These are phyloP conservation scores for Zootoca vivipara DNA, from an alignment of 2,113 vertebrate genomes.

Conservation along the genomic window DNA sequence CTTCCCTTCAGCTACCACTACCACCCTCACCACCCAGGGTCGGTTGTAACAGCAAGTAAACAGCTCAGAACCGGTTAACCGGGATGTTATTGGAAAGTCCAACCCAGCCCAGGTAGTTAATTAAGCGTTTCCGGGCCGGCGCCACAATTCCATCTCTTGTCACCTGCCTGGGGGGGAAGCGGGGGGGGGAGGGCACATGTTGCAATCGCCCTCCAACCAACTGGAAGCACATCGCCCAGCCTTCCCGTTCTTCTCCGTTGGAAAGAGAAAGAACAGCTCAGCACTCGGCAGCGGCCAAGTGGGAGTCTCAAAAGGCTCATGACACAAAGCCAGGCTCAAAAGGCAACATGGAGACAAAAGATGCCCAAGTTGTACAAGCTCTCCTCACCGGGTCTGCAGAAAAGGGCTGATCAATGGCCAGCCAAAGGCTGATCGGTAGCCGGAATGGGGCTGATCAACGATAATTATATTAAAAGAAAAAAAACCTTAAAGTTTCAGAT, in stretches of 20 bases:
- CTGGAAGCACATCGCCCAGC: neutral
- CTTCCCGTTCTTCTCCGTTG: conserved; percentile 21
- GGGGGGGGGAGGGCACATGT: neutral
- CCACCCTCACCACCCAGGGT: neutral
- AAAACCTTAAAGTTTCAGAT: neutral
- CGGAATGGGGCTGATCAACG: neutral
- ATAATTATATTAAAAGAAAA: neutral
- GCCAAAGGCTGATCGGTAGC: neutral
- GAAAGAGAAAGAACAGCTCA: neutral
- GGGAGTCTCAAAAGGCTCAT: neutral
- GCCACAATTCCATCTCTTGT: conserved; percentile 22
- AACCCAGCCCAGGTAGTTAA: conserved; percentile 30
- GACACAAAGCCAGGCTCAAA: neutral
- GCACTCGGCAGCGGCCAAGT: neutral
- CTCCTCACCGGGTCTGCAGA: neutral
- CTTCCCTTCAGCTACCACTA: neutral
- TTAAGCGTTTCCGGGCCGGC: conserved; percentile 37
- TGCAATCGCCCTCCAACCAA: neutral
- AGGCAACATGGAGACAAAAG: neutral
- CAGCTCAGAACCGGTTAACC: conserved; percentile 65
- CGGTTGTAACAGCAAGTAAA: conserved; percentile 9
- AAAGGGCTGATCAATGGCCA: neutral
- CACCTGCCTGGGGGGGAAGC: conserved; percentile 35
- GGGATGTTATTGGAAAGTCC: conserved; percentile 35
- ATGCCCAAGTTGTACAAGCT: neutral